Percentiles rank a stretch among this genome's conserved stretches.
Evolutionary conservation across 2,888 invertebrate species (phyloP).

Genomic region (Trimorus sp.): DNA sequence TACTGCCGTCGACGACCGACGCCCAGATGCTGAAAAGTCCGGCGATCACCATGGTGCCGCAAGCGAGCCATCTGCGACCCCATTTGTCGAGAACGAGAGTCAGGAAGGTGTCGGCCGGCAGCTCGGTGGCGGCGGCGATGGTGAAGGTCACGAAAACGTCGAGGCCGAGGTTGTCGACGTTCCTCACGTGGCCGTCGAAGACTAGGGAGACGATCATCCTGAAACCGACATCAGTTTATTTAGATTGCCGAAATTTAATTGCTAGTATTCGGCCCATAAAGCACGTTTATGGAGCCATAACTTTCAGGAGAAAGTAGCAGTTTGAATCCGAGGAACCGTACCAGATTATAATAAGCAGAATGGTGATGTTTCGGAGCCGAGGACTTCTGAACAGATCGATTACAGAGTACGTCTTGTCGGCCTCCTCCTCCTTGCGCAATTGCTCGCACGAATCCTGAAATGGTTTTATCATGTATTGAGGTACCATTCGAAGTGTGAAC

Average conservation of each 20-base stretch:
- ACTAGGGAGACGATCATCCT: conserved; percentile 93
- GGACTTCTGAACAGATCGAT: conserved; percentile 91
- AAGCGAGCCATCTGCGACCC: conserved; percentile 93
- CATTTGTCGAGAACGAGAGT: conserved; percentile 90
- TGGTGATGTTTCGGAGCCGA: conserved; percentile 88
- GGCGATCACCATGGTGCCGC: conserved; percentile 90
- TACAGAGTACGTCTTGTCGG: conserved; percentile 88
- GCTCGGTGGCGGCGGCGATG: conserved; percentile 90
- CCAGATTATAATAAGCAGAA: conserved; percentile 92
- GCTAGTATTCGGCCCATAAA: too few species aligned
- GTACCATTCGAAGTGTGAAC: too few species aligned
- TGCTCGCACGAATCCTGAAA: conserved; percentile 83
- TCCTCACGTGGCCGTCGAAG: conserved; percentile 94
- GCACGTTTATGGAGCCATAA: too few species aligned
- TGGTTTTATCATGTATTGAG: background rate
- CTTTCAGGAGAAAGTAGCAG: too few species aligned
- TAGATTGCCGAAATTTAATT: too few species aligned
- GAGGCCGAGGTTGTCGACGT: conserved; percentile 91
- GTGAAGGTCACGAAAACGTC: conserved; percentile 93
- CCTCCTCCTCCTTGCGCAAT: conserved; percentile 87
- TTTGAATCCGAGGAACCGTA: conserved; percentile 68
- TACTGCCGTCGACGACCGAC: conserved; percentile 88
- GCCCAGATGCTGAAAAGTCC: conserved; percentile 91
- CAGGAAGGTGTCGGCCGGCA: conserved; percentile 92
- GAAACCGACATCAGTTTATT: too few species aligned